Evolutionary conservation across 2,113 vertebrate genomes (phyloP).

Genomic region (Lipotes vexillifer): DNA sequence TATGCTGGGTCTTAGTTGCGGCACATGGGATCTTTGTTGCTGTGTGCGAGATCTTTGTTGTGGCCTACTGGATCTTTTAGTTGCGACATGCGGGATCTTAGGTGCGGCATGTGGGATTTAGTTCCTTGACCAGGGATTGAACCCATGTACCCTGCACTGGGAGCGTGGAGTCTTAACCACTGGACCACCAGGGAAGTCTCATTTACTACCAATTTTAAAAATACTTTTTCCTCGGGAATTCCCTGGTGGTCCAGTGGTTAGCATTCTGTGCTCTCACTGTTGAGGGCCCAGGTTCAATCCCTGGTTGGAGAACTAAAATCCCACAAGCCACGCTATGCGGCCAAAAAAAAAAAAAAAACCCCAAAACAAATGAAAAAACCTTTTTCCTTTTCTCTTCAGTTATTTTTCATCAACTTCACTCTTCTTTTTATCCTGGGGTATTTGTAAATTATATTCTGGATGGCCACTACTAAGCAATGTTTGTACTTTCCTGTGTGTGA

Average conservation of each 20-base stretch:
- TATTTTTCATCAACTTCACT: not conserved
- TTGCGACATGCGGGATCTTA: too few relatives aligned
- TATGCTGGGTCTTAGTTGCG: too few relatives aligned
- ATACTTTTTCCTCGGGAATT: not conserved
- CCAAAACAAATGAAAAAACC: not conserved
- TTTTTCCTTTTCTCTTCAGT: not conserved
- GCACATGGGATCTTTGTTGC: too few relatives aligned
- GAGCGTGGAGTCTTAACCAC: too few relatives aligned
- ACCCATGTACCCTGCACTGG: too few relatives aligned
- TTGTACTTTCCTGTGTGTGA: not conserved
- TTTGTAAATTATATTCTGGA: conserved; percentile 24
- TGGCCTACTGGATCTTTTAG: too few relatives aligned
- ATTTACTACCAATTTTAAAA: not conserved
- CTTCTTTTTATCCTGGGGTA: not conserved
- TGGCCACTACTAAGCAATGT: not conserved
- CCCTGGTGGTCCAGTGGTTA: not conserved
- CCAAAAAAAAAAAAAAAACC: not conserved
- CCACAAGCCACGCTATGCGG: too few relatives aligned
- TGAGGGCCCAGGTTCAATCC: not conserved
- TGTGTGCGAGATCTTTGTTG: too few relatives aligned
- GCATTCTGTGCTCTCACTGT: not conserved
- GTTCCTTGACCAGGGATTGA: too few relatives aligned
- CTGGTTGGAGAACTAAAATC: not conserved
- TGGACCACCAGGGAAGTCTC: too few relatives aligned
- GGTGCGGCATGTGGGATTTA: too few relatives aligned